A percentile compares a stretch with the other conserved stretches of the same genome.
These are phyloP conservation scores for Dendroctonus ponderosae DNA, from an alignment of 1,140 invertebrate species.

Conservation along the genomic window DNA sequence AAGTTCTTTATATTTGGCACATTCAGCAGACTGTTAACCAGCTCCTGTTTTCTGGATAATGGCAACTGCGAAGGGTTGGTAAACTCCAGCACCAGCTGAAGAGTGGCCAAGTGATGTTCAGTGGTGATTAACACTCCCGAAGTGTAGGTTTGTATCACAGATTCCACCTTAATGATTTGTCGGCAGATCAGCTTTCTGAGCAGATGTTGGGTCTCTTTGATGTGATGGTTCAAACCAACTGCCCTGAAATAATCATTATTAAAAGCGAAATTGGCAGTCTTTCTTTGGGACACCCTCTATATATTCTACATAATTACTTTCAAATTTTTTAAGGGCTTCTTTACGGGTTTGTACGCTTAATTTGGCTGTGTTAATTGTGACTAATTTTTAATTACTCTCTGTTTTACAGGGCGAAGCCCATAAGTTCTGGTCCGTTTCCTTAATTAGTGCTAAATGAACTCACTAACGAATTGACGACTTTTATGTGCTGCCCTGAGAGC, in stretches of 20 bases:
- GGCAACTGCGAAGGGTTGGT: slow-evolving; percentile 18
- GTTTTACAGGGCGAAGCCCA: too few species aligned
- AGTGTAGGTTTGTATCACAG: slow-evolving; percentile 50
- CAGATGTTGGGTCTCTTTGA: slow-evolving; percentile 48
- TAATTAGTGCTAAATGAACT: too few species aligned
- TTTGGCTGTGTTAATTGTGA: too few species aligned
- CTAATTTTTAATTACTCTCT: too few species aligned
- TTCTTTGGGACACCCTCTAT: not conserved
- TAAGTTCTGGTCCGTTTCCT: too few species aligned
- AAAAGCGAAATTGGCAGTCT: not conserved
- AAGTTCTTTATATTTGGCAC: slow-evolving; percentile 26
- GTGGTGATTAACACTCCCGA: slow-evolving; percentile 49
- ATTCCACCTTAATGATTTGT: slow-evolving; percentile 44
- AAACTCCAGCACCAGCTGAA: slow-evolving; percentile 41
- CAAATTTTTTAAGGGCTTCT: not conserved
- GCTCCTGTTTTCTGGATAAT: slow-evolving; percentile 21
- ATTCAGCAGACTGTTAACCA: slow-evolving; percentile 43
- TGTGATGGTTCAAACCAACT: slow-evolving; percentile 49
- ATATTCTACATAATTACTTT: not conserved
- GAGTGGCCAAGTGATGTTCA: slow-evolving; percentile 48
- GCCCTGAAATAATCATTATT: slow-evolving; percentile 38
- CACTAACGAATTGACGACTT: too few species aligned
- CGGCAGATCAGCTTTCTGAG: slow-evolving; percentile 48
- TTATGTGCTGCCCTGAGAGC: too few species aligned
- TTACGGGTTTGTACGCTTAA: not conserved